Conservation (phyloP, 2,797 vertebrate species). For the Protonibea diacanthus region DNA sequence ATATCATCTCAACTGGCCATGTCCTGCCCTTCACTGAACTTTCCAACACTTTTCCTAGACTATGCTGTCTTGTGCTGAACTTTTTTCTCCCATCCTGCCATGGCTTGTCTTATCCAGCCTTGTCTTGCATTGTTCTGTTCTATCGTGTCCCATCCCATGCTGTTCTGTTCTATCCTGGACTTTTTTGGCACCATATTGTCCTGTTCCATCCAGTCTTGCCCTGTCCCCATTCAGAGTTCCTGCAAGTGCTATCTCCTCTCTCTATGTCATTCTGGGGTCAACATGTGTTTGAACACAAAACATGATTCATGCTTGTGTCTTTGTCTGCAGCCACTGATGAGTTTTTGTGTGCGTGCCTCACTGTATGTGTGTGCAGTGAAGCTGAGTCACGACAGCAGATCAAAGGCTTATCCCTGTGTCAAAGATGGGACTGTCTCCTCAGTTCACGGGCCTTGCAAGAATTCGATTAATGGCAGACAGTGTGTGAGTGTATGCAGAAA, state of each 20-base stretch:
- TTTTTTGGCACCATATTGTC: neutral
- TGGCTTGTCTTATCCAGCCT: neutral
- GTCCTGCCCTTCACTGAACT: neutral
- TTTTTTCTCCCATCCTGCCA: neutral
- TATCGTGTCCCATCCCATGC: neutral
- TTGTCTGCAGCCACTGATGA: constrained; percentile 5
- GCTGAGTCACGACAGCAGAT: constrained; percentile 55
- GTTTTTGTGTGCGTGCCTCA: constrained; percentile 28
- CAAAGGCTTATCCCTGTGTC: constrained; percentile 56
- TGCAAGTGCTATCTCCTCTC: neutral
- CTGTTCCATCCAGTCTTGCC: neutral
- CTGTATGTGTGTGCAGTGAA: constrained; percentile 36
- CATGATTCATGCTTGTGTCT: neutral
- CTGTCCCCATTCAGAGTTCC: neutral
- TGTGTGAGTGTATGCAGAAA: constrained; percentile 19
- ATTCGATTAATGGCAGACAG: constrained; percentile 47
- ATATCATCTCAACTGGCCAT: neutral
- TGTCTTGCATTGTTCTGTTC: neutral
- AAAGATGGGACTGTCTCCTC: constrained; percentile 36
- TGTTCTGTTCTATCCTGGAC: neutral
- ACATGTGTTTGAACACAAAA: constrained; percentile 9
- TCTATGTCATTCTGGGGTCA: constrained; percentile 5
- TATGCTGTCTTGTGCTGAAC: neutral
- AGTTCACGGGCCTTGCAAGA: constrained; percentile 36
- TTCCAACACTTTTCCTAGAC: neutral